Percentiles rank a stretch among this genome's conserved stretches.
Evolutionary conservation across 2,888 invertebrate species (phyloP).

Genomic region (Polydrusus cervinus): DNA sequence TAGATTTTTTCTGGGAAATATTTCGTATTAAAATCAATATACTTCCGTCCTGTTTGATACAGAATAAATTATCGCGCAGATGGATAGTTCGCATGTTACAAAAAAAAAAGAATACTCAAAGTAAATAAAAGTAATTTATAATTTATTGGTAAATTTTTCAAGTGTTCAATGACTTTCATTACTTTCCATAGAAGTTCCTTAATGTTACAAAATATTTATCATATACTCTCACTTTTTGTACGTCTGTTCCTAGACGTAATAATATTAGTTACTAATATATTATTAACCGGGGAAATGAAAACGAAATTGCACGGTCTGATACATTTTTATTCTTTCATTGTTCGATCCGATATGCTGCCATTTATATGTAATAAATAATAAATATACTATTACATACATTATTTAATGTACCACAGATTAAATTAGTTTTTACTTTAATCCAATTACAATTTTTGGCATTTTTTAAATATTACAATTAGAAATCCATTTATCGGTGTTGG

Average conservation of each 20-base stretch:
- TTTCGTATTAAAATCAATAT: background rate
- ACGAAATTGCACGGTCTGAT: slow-evolving; percentile 29
- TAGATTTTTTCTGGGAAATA: too few relatives aligned
- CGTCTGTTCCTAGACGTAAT: slow-evolving; percentile 18
- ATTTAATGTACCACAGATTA: background rate
- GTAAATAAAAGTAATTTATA: slow-evolving; percentile 2
- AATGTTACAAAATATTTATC: slow-evolving; percentile 34
- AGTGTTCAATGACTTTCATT: slow-evolving; percentile 32
- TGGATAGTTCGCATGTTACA: background rate
- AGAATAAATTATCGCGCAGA: background rate
- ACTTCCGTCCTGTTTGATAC: background rate
- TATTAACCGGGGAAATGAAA: slow-evolving; percentile 21
- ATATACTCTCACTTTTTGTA: slow-evolving; percentile 35
- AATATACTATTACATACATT: background rate
- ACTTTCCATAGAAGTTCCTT: slow-evolving; percentile 38
- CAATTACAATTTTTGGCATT: too few relatives aligned
- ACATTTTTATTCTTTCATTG: slow-evolving; percentile 16
- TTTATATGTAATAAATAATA: slow-evolving; percentile 1
- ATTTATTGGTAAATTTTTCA: slow-evolving; percentile 11
- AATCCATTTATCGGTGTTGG: too few relatives aligned
- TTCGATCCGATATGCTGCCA: background rate
- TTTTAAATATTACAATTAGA: too few relatives aligned
- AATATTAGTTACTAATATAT: background rate
- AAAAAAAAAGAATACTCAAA: background rate
- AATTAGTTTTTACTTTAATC: background rate